phyloP scores from a whole-genome alignment of 2,113 vertebrate species.

The Gymnorhina tibicen region DNA sequence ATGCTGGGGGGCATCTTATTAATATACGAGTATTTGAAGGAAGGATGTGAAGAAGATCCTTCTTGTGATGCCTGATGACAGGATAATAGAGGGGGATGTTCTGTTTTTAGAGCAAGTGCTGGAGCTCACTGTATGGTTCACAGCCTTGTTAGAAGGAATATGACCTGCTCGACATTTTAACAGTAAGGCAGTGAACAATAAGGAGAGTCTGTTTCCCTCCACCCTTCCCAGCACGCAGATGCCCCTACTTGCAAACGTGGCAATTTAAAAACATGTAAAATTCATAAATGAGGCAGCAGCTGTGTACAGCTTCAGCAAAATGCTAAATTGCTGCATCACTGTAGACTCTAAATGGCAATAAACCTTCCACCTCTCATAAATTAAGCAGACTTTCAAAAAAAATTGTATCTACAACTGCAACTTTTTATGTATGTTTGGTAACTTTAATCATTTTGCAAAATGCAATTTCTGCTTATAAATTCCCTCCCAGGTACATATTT shows the following conservation, averaged over 20 bases:
- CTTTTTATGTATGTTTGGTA: slow-evolving; percentile 82
- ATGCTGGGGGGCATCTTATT: neutral
- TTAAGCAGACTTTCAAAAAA: slow-evolving; percentile 79
- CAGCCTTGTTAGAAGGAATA: neutral
- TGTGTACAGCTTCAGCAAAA: slow-evolving; percentile 60
- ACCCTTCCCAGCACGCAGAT: neutral
- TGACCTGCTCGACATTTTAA: neutral
- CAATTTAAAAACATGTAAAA: slow-evolving; percentile 78
- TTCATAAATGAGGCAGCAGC: slow-evolving; percentile 69
- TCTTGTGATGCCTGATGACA: neutral
- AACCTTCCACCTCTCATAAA: slow-evolving; percentile 83
- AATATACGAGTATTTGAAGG: too few relatives aligned
- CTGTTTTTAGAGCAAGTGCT: neutral
- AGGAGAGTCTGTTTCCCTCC: neutral
- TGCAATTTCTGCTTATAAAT: slow-evolving; percentile 78
- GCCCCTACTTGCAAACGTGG: slow-evolving; percentile 44
- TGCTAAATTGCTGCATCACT: slow-evolving; percentile 71
- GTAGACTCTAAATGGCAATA: slow-evolving; percentile 77
- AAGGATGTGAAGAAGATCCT: neutral
- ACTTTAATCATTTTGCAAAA: slow-evolving; percentile 84
- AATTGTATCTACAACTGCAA: slow-evolving; percentile 73
- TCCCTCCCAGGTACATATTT: slow-evolving; percentile 77
- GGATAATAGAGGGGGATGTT: neutral
- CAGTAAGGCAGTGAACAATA: neutral
- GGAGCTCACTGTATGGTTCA: neutral